Evolutionary conservation across 2,113 vertebrate genomes (phyloP).

Genomic region (Pomatostomus ruficeps): DNA sequence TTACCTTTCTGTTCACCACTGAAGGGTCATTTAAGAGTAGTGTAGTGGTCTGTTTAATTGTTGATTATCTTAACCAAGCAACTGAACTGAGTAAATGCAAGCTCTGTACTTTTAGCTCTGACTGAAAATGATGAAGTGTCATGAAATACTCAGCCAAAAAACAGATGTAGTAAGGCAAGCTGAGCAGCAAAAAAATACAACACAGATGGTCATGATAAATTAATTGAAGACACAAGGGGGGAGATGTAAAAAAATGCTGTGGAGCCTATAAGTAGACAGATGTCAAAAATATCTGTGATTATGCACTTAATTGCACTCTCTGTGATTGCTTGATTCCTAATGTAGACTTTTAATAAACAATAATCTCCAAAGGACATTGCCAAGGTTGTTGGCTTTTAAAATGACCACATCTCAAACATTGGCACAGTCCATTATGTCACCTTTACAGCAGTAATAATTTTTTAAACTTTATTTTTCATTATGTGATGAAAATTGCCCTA

Average conservation of each 20-base stretch:
- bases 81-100: background rate
- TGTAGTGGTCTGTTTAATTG: background rate
- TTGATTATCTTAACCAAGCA: background rate
- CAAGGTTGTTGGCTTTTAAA: constrained; percentile 32
- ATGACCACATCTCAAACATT: background rate
- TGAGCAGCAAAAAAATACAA: constrained; percentile 23
- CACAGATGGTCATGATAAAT: constrained; percentile 54
- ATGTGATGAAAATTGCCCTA: background rate
- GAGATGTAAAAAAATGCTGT: background rate
- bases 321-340: constrained; percentile 37
- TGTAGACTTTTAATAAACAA: background rate
- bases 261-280: constrained; percentile 29
- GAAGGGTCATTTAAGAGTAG: background rate
- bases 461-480: background rate
- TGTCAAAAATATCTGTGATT: constrained; percentile 59
- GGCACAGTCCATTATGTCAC: background rate
- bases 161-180: constrained; percentile 28
- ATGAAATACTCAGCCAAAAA: constrained; percentile 29
- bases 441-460: background rate
- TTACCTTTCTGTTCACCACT: background rate
- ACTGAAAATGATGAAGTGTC: background rate
- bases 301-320: constrained; percentile 46
- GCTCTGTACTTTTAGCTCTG: background rate
- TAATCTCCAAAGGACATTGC: background rate
- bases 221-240: constrained; percentile 15